Conservation (phyloP, 2,888 invertebrate genomes). For the Aspidapion aeneum region DNA sequence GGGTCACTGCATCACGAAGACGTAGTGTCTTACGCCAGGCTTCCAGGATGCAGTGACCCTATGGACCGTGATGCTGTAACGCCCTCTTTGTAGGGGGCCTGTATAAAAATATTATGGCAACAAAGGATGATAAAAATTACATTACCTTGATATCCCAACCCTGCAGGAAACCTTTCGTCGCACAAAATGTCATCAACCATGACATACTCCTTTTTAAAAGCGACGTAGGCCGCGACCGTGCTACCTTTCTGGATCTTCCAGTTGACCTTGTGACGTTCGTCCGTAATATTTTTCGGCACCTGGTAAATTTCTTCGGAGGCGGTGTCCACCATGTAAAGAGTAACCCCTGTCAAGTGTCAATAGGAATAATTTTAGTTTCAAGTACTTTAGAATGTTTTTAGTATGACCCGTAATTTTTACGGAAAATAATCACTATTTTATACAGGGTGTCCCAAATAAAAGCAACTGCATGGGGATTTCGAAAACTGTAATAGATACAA, state of each 20-base stretch:
- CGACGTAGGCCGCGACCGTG: constrained; percentile 57
- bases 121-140: too few relatives aligned
- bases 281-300: constrained; percentile 50
- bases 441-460: too few relatives aligned
- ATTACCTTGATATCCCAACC: constrained; percentile 46
- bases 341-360: constrained; percentile 47
- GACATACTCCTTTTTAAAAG: constrained; percentile 54
- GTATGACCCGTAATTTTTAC: neutral
- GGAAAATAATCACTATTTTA: constrained; percentile 1
- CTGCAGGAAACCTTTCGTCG: constrained; percentile 57
- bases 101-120: too few relatives aligned
- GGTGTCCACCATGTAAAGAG: constrained; percentile 56
- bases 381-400: neutral
- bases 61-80: too few relatives aligned
- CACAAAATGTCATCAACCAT: constrained; percentile 54
- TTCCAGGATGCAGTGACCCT: too few relatives aligned
- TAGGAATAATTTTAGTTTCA: neutral
- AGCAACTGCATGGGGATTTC: too few relatives aligned
- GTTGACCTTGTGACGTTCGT: constrained; percentile 53
- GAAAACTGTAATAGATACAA: too few relatives aligned
- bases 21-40: too few relatives aligned
- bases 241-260: constrained; percentile 56
- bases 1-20: too few relatives aligned
- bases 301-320: constrained; percentile 54
- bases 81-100: too few relatives aligned